Conservation (phyloP, 1,140 invertebrate species). For the Sitophilus oryzae region DNA sequence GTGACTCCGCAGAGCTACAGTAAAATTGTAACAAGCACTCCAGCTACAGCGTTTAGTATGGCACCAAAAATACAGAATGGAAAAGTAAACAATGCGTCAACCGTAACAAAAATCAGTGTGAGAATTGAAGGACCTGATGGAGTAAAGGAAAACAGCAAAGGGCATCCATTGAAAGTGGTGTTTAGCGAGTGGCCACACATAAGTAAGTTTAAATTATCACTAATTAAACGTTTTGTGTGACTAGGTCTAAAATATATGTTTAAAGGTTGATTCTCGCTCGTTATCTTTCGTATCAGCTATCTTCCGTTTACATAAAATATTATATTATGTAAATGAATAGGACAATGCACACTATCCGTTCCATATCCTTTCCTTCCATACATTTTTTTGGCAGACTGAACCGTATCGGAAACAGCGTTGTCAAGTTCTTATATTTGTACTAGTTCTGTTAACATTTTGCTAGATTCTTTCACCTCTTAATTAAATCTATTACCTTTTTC, state of each 20-base stretch:
- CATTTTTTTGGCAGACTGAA: too few species aligned
- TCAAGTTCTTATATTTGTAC: too few species aligned
- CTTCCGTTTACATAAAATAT: too few species aligned
- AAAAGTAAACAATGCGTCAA: constrained; percentile 31
- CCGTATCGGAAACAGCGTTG: too few species aligned
- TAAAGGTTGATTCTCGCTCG: too few species aligned
- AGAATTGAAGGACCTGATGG: constrained; percentile 48
- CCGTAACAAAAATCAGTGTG: constrained; percentile 53
- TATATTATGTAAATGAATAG: too few species aligned
- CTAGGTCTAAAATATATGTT: constrained; percentile 7
- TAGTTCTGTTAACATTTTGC: too few species aligned
- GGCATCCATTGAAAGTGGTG: constrained; percentile 41
- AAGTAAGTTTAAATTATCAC: constrained; percentile 45
- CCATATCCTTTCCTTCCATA: too few species aligned
- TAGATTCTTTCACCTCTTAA: too few species aligned
- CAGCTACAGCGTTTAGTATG: constrained; percentile 32
- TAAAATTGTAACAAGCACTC: constrained; percentile 23
- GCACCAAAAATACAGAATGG: constrained; percentile 37
- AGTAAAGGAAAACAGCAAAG: constrained; percentile 38
- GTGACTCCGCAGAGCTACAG: constrained; percentile 62
- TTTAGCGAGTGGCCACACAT: constrained; percentile 51
- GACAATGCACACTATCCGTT: too few species aligned
- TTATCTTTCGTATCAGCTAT: too few species aligned
- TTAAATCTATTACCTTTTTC: too few species aligned
- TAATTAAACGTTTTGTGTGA: not conserved